Percentiles rank a stretch among this genome's conserved stretches.
Evolutionary conservation across 35 echinoderm and acorn worm genomes (phyloP).

Genomic region (Stichopus chloronotus): DNA sequence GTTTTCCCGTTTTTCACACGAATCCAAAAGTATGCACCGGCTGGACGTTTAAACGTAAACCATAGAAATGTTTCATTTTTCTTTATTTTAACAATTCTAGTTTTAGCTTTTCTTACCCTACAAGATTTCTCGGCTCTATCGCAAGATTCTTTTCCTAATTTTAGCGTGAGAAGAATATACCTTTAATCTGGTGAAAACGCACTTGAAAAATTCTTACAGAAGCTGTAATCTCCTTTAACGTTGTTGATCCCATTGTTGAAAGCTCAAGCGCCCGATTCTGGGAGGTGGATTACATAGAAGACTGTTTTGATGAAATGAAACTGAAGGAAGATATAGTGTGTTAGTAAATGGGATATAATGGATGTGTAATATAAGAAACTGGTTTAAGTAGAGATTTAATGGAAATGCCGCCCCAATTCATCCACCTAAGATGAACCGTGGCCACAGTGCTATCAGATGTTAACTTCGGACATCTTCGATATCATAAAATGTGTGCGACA

Average conservation of each 20-base stretch:
- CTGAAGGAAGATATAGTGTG: constrained; percentile 2
- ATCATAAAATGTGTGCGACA: too few species aligned
- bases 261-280: neutral
- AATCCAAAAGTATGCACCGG: too few species aligned
- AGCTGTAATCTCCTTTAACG: neutral
- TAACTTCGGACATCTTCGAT: neutral
- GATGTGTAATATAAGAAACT: constrained; percentile 10
- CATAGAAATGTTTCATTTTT: too few species aligned
- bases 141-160: too few species aligned
- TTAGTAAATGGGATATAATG: constrained; percentile 25
- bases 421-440: neutral
- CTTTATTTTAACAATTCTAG: too few species aligned
- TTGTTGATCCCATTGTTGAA: constrained; percentile 10
- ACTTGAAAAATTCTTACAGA: neutral
- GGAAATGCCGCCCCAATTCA: neutral
- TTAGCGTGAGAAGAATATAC: neutral
- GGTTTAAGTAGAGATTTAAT: constrained; percentile 21
- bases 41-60: too few species aligned
- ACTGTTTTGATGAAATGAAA: constrained; percentile 19
- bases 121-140: too few species aligned
- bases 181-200: neutral
- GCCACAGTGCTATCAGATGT: neutral
- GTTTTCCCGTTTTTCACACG: too few species aligned
- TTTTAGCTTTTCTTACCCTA: too few species aligned
- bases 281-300: neutral